A percentile compares a stretch with the other conserved stretches of the same genome.
Evolutionary conservation across 2,888 invertebrate species (phyloP).

Genomic region (Eupithecia tripunctaria): DNA sequence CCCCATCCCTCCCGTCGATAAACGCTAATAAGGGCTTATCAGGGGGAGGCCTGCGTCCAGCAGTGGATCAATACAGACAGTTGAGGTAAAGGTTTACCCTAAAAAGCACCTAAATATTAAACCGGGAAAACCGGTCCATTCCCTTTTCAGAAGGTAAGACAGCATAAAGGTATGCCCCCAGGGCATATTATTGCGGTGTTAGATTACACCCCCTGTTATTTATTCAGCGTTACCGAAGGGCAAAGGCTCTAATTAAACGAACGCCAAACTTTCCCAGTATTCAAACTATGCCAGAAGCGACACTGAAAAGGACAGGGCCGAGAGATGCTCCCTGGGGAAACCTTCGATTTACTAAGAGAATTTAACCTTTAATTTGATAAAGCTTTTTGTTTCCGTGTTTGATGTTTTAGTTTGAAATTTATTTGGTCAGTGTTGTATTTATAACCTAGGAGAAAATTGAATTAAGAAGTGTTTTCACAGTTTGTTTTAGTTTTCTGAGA

Average conservation of each 20-base stretch:
- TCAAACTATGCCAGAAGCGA: conserved; percentile 40
- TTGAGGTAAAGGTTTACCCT: too few relatives aligned
- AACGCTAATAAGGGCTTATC: too few relatives aligned
- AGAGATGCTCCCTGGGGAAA: neutral
- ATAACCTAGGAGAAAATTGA: neutral
- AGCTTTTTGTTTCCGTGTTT: neutral
- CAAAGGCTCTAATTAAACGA: conserved; percentile 39
- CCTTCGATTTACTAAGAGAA: neutral
- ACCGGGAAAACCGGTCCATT: too few relatives aligned
- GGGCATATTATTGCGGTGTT: conserved; percentile 4
- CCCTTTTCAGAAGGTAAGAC: too few relatives aligned
- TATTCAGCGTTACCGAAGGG: conserved; percentile 12
- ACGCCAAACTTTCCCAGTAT: conserved; percentile 31
- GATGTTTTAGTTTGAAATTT: neutral
- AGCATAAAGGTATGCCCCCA: neutral
- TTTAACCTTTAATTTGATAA: neutral
- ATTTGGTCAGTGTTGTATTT: neutral
- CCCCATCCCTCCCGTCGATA: too few relatives aligned
- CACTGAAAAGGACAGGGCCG: conserved; percentile 10
- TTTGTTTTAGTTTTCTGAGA: neutral
- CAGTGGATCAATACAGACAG: too few relatives aligned
- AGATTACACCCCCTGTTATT: conserved; percentile 13
- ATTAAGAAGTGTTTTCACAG: neutral
- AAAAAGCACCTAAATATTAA: too few relatives aligned
- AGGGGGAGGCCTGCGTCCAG: too few relatives aligned